Percentiles rank a stretch among this genome's conserved stretches.
Conservation (phyloP, 2,888 invertebrate genomes). For the Podabrus alpinus region DNA sequence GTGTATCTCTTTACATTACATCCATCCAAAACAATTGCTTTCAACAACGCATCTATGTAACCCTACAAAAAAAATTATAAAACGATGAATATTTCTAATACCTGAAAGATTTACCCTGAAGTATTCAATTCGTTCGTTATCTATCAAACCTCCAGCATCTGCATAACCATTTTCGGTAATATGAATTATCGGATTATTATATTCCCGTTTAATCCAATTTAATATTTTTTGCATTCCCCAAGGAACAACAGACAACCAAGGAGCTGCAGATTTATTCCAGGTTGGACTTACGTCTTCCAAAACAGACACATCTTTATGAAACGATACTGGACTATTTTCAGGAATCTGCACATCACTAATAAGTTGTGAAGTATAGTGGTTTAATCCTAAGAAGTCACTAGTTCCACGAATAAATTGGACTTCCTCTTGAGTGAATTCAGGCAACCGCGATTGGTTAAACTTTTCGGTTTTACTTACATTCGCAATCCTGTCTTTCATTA, state of each 20-base stretch:
- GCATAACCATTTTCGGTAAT: slow-evolving; percentile 66
- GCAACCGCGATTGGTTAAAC: slow-evolving; percentile 54
- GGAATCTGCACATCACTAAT: slow-evolving; percentile 47
- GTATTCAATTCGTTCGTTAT: slow-evolving; percentile 57
- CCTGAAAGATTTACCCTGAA: too few relatives aligned
- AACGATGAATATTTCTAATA: too few relatives aligned
- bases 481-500: slow-evolving; percentile 56
- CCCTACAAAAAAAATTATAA: slow-evolving; percentile 44
- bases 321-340: slow-evolving; percentile 54
- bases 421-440: slow-evolving; percentile 54
- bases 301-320: slow-evolving; percentile 55
- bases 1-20: slow-evolving; percentile 69
- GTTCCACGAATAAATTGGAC: slow-evolving; percentile 56
- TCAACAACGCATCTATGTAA: slow-evolving; percentile 57
- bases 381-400: slow-evolving; percentile 69
- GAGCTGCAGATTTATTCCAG: slow-evolving; percentile 59
- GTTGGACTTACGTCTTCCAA: slow-evolving; percentile 52
- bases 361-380: slow-evolving; percentile 63
- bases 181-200: slow-evolving; percentile 60
- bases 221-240: slow-evolving; percentile 65
- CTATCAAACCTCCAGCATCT: slow-evolving; percentile 56
- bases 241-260: slow-evolving; percentile 63
- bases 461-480: slow-evolving; percentile 55
- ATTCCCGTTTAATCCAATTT: slow-evolving; percentile 53
- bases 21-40: slow-evolving; percentile 60